Base-by-base conservation (phyloP, 2,797 vertebrate species). In the Girardinus metallicus region DNA sequence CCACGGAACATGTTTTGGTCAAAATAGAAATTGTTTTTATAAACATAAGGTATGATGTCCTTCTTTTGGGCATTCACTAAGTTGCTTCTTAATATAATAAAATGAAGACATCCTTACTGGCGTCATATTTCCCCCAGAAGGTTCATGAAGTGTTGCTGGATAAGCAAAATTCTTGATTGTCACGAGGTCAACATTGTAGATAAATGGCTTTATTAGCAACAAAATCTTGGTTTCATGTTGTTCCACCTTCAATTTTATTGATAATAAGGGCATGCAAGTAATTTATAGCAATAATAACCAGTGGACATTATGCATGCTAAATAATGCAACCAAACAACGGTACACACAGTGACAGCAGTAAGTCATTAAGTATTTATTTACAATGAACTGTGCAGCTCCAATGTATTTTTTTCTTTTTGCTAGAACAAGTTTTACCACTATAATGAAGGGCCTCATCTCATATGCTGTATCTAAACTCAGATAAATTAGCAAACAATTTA, bases 341-440 rank as follows among this genome's bases (percentile, higher is more conserved):
- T 80, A 60, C 39, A 43, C n/a, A 2, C 23, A 43, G 66, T 83
- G 78, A 78, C 85, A 89, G 89, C 81, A 88, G 84, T 80, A 85
- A 26, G 75, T 73, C 78, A 86, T 91, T 88, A 90, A 62, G 74
- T 73, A 75, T 71, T 83, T 84, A 90, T 89, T 90, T 91, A 89
- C 86, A 80, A 86, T 64, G 78, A 84, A 87, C 76, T 75, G 81
- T 84, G 83, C 73, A 83, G 80, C 83, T 83, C 83, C 23, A 15
- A 87, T 74, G 80, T 74, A 16, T 71, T 86, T 78, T 79, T 68
- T 85, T 86, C 85, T 79, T 72, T 82, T 83, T 70, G 75, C 74
- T 43, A 84, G 64, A 85, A 78, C 81, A 55, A 76, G 76, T 80
- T 81, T 74, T 16, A 11, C 13, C 39, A 72, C 83, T 76, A 74